A percentile compares a stretch with the other conserved stretches of the same genome.
Conservation (phyloP, 2,113 vertebrate species). For the Tretioscincus oriximinensis region DNA sequence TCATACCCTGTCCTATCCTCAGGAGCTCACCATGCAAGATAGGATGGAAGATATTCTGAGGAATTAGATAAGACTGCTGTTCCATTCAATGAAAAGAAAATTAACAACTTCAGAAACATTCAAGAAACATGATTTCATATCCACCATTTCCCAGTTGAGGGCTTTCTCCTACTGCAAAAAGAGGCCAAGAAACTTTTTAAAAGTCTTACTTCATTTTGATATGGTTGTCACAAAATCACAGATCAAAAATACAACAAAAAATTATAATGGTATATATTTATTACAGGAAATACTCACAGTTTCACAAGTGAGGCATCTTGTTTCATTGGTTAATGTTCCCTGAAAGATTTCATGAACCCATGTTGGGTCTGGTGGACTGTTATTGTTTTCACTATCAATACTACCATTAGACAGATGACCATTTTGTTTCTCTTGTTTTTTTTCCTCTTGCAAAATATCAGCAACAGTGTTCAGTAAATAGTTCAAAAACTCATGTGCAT, state of each 20-base stretch:
- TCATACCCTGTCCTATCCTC: no score
- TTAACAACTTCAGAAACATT: no score
- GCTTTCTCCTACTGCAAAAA: background rate
- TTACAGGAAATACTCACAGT: conserved; percentile 69
- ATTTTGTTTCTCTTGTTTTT: conserved; percentile 96
- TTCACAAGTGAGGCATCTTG: conserved; percentile 86
- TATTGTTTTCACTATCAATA: conserved; percentile 73
- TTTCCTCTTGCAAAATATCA: conserved; percentile 96
- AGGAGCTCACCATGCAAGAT: no score
- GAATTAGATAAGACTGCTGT: no score
- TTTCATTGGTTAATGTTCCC: conserved; percentile 85
- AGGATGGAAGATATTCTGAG: no score
- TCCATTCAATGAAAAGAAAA: no score
- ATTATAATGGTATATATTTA: background rate
- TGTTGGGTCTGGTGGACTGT: conserved; percentile 76
- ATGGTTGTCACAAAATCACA: background rate
- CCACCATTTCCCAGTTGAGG: background rate
- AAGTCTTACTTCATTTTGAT: background rate
- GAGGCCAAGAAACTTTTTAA: background rate
- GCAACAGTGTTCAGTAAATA: conserved; percentile 96
- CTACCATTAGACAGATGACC: conserved; percentile 84
- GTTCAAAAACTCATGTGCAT: conserved; percentile 97
- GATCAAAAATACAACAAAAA: background rate
- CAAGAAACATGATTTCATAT: no score
- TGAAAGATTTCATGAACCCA: conserved; percentile 88